phyloP scores from a whole-genome alignment of 2,113 vertebrate genomes.

The Tylochromis polylepis region DNA sequence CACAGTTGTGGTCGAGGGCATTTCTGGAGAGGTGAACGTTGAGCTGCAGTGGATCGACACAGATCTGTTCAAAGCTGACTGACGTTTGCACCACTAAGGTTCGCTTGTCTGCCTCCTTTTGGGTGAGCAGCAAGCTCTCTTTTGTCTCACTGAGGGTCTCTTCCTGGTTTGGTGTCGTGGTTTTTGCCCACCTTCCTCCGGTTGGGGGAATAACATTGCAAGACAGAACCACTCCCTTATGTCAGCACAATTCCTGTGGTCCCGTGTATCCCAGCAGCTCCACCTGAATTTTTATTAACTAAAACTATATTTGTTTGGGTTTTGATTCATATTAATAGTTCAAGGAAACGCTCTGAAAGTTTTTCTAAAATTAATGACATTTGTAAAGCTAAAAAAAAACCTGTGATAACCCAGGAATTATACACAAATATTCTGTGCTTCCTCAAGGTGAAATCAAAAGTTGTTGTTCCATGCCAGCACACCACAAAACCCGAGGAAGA shows the following conservation, averaged over 20 bases:
- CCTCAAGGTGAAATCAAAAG: conserved; percentile 47
- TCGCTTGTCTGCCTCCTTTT: no score
- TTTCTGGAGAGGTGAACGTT: neutral
- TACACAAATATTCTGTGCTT: neutral
- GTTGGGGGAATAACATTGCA: neutral
- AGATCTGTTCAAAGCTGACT: neutral
- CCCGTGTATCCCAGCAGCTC: neutral
- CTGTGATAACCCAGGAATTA: neutral
- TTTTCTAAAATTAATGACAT: neutral
- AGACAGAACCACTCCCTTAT: neutral
- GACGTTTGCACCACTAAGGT: neutral
- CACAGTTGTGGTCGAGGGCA: neutral
- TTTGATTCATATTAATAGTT: neutral
- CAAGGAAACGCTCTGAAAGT: neutral
- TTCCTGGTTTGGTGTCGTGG: neutral
- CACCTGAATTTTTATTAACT: neutral
- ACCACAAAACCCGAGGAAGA: neutral
- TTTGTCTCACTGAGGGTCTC: neutral
- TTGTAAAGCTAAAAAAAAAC: neutral
- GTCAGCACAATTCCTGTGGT: neutral
- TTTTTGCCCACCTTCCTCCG: neutral
- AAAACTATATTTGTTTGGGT: neutral
- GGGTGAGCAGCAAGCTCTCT: neutral
- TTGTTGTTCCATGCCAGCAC: neutral
- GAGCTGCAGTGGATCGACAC: neutral